Conservation (phyloP, 2,888 invertebrate species). For the Brenthis ino region DNA sequence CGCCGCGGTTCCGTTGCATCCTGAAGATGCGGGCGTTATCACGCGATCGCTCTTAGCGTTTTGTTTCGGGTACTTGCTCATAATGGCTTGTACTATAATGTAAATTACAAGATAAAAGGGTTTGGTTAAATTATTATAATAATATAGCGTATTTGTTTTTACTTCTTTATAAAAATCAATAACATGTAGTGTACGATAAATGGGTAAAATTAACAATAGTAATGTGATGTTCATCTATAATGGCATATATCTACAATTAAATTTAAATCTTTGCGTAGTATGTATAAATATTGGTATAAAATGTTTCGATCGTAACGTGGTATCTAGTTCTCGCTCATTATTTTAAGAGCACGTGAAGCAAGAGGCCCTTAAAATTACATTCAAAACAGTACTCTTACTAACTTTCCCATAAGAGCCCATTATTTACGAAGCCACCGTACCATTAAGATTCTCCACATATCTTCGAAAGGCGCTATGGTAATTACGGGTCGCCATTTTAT, state of each 20-base stretch:
- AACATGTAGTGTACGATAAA: too few relatives aligned
- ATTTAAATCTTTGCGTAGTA: neutral
- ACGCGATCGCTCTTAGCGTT: constrained; percentile 50
- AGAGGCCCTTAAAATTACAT: constrained; percentile 79
- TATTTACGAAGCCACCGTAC: constrained; percentile 81
- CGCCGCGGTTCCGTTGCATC: constrained; percentile 58
- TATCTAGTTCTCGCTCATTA: constrained; percentile 68
- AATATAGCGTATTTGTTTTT: constrained; percentile 45
- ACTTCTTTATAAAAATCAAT: neutral
- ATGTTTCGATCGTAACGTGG: constrained; percentile 1
- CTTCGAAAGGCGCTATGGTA: constrained; percentile 82
- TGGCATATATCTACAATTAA: neutral
- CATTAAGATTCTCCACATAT: constrained; percentile 82
- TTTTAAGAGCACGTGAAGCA: constrained; percentile 77
- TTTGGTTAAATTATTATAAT: constrained; percentile 20
- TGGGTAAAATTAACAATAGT: too few relatives aligned
- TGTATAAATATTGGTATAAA: neutral
- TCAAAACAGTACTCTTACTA: constrained; percentile 81
- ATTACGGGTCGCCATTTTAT: constrained; percentile 82
- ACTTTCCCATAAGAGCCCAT: constrained; percentile 82
- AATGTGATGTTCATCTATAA: too few relatives aligned
- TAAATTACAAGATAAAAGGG: constrained; percentile 53
- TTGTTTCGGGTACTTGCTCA: constrained; percentile 48
- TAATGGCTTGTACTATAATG: constrained; percentile 44
- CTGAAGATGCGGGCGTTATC: constrained; percentile 60